A percentile compares a stretch with the other conserved stretches of the same genome.
Evolutionary conservation across 2,113 vertebrate species (phyloP).

Genomic region (Pituophis catenifer): DNA sequence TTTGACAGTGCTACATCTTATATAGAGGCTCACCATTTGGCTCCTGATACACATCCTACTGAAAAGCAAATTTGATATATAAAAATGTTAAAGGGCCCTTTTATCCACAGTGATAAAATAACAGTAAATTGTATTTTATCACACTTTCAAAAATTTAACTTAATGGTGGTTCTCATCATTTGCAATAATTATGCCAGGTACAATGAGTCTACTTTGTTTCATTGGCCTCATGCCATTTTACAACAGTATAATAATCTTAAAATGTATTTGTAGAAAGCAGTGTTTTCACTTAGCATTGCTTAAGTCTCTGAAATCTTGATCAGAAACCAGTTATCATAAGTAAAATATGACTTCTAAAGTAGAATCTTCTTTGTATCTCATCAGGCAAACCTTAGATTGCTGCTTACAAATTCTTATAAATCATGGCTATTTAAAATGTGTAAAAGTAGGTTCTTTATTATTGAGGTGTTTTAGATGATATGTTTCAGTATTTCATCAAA

Average conservation of each 20-base stretch:
- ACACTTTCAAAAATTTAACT: neutral
- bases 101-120: neutral
- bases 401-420: neutral
- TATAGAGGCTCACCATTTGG: neutral
- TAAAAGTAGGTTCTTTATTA: neutral
- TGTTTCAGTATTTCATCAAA: neutral
- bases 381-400: neutral
- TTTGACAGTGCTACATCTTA: neutral
- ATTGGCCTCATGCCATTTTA: neutral
- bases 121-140: neutral
- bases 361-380: neutral
- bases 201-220: neutral
- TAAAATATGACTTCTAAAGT: neutral
- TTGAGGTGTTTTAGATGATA: neutral
- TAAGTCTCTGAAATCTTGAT: neutral
- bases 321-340: neutral
- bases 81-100: neutral
- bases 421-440: neutral
- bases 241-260: neutral
- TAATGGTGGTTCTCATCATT: neutral
- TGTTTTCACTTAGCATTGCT: neutral
- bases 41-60: neutral
- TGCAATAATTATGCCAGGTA: neutral
- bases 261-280: neutral
- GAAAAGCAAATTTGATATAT: too few species aligned